Conservation (phyloP, 2,113 vertebrate species). For the Melanocharis versteri region DNA sequence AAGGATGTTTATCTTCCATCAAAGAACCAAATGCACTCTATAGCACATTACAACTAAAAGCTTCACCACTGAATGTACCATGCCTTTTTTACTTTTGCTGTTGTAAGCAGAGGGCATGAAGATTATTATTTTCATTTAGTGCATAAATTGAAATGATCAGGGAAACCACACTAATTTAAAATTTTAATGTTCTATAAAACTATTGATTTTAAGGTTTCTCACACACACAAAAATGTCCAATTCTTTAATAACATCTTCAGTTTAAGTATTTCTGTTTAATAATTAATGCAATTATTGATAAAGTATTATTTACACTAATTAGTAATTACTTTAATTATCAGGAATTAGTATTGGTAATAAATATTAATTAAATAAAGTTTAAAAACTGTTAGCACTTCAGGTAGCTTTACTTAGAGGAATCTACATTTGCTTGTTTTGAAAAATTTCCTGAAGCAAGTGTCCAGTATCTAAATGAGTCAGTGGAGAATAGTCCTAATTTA, state of each 20-base stretch:
- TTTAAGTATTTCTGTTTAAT: background rate
- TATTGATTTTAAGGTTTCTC: background rate
- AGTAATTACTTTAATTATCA: background rate
- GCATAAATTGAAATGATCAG: background rate
- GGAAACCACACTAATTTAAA: background rate
- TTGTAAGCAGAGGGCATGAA: background rate
- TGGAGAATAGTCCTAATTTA: background rate
- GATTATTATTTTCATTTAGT: background rate
- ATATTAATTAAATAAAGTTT: background rate
- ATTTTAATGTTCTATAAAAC: background rate
- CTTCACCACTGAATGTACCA: background rate
- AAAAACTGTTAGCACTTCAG: background rate
- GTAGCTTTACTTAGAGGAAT: background rate
- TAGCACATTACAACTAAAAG: background rate
- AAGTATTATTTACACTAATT: background rate
- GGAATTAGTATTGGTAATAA: background rate
- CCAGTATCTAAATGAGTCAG: background rate
- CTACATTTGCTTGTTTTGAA: background rate
- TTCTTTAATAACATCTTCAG: background rate
- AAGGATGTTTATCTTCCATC: background rate
- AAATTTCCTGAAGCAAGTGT: background rate
- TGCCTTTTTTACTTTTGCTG: background rate
- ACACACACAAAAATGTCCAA: background rate
- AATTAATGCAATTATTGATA: background rate
- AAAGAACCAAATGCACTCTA: background rate